Conservation (phyloP, 2,113 vertebrate genomes). For the Lepisosteus osseus region DNA sequence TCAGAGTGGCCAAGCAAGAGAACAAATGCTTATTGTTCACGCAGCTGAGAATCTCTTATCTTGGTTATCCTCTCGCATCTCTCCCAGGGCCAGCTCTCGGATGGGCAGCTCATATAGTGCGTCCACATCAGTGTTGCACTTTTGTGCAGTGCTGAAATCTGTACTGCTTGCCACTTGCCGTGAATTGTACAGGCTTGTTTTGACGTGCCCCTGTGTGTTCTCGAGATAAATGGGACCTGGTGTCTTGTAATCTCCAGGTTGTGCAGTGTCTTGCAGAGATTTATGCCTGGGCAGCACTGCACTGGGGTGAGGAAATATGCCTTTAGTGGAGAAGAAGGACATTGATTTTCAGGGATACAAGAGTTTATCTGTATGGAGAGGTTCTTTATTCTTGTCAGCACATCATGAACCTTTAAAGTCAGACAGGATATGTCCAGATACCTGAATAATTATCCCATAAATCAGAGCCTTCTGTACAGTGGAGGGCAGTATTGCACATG, state of each 20-base stretch:
- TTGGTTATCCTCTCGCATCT: slow-evolving; percentile 53
- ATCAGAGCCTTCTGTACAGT: slow-evolving; percentile 10
- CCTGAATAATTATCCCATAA: slow-evolving; percentile 23
- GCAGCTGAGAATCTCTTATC: slow-evolving; percentile 36
- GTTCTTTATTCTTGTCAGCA: slow-evolving; percentile 15
- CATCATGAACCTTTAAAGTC: slow-evolving; percentile 11
- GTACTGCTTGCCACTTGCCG: slow-evolving; percentile 69
- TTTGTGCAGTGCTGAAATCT: slow-evolving; percentile 68
- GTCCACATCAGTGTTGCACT: slow-evolving; percentile 61
- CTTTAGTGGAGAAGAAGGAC: slow-evolving; percentile 3
- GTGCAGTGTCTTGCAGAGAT: slow-evolving; percentile 45
- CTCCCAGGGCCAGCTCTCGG: slow-evolving; percentile 46
- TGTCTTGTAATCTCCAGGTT: slow-evolving; percentile 57
- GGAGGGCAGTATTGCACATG: slow-evolving; percentile 12
- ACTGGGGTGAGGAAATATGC: neutral
- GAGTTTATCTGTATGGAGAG: slow-evolving; percentile 19
- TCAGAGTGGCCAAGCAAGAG: neutral
- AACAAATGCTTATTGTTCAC: neutral
- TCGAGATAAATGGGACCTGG: slow-evolving; percentile 59
- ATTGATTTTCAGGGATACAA: slow-evolving; percentile 6
- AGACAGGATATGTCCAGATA: slow-evolving; percentile 19
- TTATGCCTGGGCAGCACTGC: slow-evolving; percentile 33
- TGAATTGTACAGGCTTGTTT: slow-evolving; percentile 71
- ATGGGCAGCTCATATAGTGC: slow-evolving; percentile 66
- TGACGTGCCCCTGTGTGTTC: slow-evolving; percentile 63